Evolutionary conservation across 2,888 invertebrate species (phyloP), one percentile per base, ranked within the genome.

Genomic region (Xanthorhoe designata): DNA sequence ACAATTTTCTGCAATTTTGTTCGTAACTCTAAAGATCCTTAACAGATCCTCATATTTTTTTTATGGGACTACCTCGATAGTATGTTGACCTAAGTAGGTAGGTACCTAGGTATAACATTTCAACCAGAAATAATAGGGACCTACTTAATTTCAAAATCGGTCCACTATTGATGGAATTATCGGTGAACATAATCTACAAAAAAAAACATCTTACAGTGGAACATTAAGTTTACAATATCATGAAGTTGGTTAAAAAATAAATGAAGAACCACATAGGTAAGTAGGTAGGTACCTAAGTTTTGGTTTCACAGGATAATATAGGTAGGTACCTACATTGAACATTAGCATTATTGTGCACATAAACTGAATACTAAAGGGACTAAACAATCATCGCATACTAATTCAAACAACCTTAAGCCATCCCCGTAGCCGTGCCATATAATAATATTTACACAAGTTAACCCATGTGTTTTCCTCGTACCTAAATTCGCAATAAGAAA

Each of bases 401-500:
- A 45, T 47, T 54, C 45, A 47, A 35, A 54, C 13, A 13, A 61
- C 9, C 32, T 63, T 47, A 38, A 52, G 45, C 70, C 54, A 63
- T 35, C 65, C 54, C 73, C 73, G 68, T 67, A 72, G 69, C 57
- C 58, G 50, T 61, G 29, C 51, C 60, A 51, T 58, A 24, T 45
- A 59, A 62, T 66, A 59, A 57, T 69, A 66, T 66, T 66, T 49
- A 66, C 60, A 29, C 29, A 61, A 57, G 57, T 60, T 55, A 61
- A 61, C 42, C 57, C 63, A 57, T 65, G 50, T 35, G 61, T 75
- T 76, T 76, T 75, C 75, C 72, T 73, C 64, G 24, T 68, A 59
- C 52, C 4, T 24, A 24, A 24, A 69, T 64, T 68, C 47, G 59
- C 64, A 64, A 53, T 71, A 76, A 74, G 74, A 79, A 83, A 81